Evolutionary conservation across 2,797 vertebrate genomes (phyloP), one percentile per base, ranked within the genome.

Genomic region (Taeniopygia guttata): DNA sequence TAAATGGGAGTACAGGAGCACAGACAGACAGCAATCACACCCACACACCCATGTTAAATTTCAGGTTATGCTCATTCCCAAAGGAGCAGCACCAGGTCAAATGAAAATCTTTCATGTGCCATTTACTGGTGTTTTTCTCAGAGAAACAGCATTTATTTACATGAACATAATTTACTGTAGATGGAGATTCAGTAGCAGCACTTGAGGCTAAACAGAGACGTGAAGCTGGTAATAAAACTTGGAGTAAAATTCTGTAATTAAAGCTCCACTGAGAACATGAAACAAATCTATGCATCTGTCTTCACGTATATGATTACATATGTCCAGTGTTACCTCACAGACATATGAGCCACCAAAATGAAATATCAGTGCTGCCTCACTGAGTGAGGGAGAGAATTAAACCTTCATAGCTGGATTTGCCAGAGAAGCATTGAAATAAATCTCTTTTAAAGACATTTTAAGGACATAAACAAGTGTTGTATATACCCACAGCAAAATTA

Each of bases 401-500:
- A 95, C 95, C 72, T 80, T 96, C 75, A 30, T 88, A 94, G 90
- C 82, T 94, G 63, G 83, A 97, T 97, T 98, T 98, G 96, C 96
- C 94, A 78, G 94, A 82, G 87, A 96, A 94, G 84, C 81, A 95
- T 87, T 87, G 91, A 97, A 97, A 98, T 98, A 93, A 97, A 96
- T 98, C 97, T 97, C 83, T 94, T 96, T 97, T 96, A 98, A 97
- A 97, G 93, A 85, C 94, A 89, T 96, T 97, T 97, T 97, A 97
- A 97, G 87, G 96, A 96, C 94, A 97, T 97, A 97, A 98, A 97
- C 96, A 97, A 97, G 91, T 89, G 82, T 93, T 96, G 94, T 94
- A 87, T 92, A 96, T 97, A 97, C 77, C 86, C 85, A 95, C 95
- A 91, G 93, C 96, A 97, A 97, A 98, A 97, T 97, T 96, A 98